A percentile compares a stretch with the other conserved stretches of the same genome.
phyloP scores from a whole-genome alignment of 2,888 invertebrate genomes.

The Ectobius pallidus region DNA sequence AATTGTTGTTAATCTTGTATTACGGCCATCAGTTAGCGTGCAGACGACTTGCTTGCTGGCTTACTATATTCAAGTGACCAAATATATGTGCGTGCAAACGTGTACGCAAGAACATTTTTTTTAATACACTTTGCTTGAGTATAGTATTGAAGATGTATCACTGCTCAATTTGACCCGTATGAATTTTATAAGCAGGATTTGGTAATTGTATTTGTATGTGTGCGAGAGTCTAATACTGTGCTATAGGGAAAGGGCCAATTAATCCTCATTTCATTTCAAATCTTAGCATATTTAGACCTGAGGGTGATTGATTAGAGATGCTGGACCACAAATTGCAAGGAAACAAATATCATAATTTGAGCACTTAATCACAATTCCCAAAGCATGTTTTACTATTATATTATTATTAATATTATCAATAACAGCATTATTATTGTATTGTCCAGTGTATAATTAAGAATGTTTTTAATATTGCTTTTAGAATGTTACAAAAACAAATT shows the following conservation, averaged over 20 bases:
- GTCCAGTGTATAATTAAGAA: too few relatives aligned
- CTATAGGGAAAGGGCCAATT: neutral
- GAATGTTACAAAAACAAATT: neutral
- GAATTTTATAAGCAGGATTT: constrained; percentile 22
- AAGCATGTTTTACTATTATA: too few relatives aligned
- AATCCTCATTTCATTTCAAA: neutral
- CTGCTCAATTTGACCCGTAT: constrained; percentile 22
- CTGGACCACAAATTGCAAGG: too few relatives aligned
- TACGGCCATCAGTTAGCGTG: neutral
- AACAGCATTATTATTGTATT: too few relatives aligned
- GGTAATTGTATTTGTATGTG: neutral
- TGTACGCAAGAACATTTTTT: neutral
- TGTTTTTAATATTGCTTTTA: too few relatives aligned
- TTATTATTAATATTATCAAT: too few relatives aligned
- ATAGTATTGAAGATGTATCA: constrained; percentile 16
- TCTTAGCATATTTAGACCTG: neutral
- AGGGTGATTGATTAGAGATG: neutral
- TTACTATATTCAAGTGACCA: constrained; percentile 2
- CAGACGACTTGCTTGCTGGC: neutral
- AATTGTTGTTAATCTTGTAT: neutral
- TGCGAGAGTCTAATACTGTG: neutral
- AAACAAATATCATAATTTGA: neutral
- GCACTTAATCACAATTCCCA: neutral
- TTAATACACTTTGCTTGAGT: neutral
- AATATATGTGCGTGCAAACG: neutral